phyloP scores from a whole-genome alignment of 2,888 invertebrate genomes.

The Macropis europaea region DNA sequence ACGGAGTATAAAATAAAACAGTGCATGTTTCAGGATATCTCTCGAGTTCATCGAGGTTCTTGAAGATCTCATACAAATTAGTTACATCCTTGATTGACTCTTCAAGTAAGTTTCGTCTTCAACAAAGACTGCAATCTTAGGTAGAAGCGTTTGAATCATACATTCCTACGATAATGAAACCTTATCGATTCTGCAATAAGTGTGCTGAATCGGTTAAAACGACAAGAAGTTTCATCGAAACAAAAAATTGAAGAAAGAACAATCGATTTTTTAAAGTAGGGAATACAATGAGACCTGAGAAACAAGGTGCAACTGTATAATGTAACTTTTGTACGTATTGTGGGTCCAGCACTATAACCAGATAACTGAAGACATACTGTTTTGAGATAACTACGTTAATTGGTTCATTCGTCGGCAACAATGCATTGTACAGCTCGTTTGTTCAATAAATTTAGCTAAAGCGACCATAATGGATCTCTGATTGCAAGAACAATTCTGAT shows the following conservation, averaged over 20 bases:
- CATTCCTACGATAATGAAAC: background rate
- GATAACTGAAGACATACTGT: no score
- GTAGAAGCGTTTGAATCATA: background rate
- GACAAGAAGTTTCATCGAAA: background rate
- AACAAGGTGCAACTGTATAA: background rate
- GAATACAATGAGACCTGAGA: background rate
- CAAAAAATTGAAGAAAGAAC: background rate
- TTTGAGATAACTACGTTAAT: no score
- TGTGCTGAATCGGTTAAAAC: background rate
- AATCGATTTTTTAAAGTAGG: background rate
- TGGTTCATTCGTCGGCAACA: no score
- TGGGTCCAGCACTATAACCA: no score
- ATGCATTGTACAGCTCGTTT: no score
- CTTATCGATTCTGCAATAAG: background rate
- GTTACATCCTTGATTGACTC: conserved; percentile 2
- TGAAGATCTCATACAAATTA: background rate
- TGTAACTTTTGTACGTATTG: no score
- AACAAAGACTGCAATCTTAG: background rate
- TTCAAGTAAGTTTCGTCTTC: background rate
- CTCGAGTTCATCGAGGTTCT: conserved; percentile 20
- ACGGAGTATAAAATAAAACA: conserved; percentile 5
- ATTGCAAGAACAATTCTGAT: no score
- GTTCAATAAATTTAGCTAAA: no score
- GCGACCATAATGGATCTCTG: no score
- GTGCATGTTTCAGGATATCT: conserved; percentile 11